Conservation (phyloP, 2,888 invertebrate genomes). For the Meiosimyza decipiens region DNA sequence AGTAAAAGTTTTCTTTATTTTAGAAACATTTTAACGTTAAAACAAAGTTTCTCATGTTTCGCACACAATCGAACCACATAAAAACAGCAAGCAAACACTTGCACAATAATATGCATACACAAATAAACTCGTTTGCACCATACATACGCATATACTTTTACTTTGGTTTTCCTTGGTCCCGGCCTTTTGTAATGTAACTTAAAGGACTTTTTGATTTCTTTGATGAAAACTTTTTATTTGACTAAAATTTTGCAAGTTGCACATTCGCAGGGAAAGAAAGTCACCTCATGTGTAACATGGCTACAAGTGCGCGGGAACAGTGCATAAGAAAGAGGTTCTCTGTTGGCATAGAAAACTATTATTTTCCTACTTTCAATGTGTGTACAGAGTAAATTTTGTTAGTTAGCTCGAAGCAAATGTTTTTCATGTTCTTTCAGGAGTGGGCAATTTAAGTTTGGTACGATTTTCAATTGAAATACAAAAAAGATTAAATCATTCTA, state of each 20-base stretch:
- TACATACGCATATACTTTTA: slow-evolving; percentile 18
- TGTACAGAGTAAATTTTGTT: not conserved
- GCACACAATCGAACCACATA: not conserved
- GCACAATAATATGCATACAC: too few species aligned
- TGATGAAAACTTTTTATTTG: slow-evolving; percentile 32
- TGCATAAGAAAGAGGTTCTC: too few species aligned
- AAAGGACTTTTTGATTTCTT: slow-evolving; percentile 37
- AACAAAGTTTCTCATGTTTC: slow-evolving; percentile 3
- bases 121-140: too few species aligned
- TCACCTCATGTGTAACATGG: not conserved
- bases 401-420: not conserved
- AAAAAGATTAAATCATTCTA: too few species aligned
- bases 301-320: too few species aligned
- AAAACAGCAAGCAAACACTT: not conserved
- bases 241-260: slow-evolving; percentile 25
- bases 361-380: not conserved
- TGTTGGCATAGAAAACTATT: too few species aligned
- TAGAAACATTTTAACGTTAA: slow-evolving; percentile 1
- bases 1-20: not conserved
- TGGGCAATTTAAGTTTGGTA: not conserved
- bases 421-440: not conserved
- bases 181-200: slow-evolving; percentile 33
- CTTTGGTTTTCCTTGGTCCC: slow-evolving; percentile 24
- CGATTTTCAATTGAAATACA: not conserved
- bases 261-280: not conserved